Conservation (phyloP, 2,888 invertebrate genomes). For the Liopterus haemorrhoidalis region DNA sequence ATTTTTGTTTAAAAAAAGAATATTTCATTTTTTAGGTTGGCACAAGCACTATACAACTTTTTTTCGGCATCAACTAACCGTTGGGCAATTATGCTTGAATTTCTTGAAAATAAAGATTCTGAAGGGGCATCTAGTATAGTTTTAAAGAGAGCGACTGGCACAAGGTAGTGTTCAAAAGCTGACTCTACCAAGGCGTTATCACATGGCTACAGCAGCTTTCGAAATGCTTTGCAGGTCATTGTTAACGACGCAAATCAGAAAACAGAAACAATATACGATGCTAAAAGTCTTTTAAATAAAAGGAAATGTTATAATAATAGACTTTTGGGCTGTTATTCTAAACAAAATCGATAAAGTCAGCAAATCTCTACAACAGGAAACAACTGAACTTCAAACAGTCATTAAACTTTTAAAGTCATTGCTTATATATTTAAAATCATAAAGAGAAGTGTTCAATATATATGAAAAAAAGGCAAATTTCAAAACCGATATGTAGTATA, state of each 20-base stretch:
- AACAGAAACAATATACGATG: not conserved
- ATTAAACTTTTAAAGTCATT: no score
- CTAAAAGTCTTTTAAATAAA: constrained; percentile 5
- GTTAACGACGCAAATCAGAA: constrained; percentile 4
- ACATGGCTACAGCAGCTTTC: constrained; percentile 2
- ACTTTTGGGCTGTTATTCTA: not conserved
- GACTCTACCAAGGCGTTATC: constrained; percentile 4
- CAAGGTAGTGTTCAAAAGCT: constrained; percentile 6
- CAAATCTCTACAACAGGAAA: no score
- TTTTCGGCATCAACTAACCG: constrained; percentile 5
- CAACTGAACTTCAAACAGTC: no score
- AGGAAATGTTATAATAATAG: constrained; percentile 1
- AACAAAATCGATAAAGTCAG: no score
- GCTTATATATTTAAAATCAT: constrained; percentile 3
- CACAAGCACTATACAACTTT: constrained; percentile 13
- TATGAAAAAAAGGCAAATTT: constrained; percentile 9
- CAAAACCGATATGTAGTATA: constrained; percentile 5
- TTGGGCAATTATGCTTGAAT: not conserved
- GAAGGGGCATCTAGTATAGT: no score
- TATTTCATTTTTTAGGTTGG: constrained; percentile 10
- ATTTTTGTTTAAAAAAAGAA: no score
- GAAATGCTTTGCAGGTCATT: constrained; percentile 3
- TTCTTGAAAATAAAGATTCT: no score
- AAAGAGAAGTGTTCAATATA: constrained; percentile 3
- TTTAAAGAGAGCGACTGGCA: constrained; percentile 6